These are phyloP conservation scores for Lasioglossum zephyrum DNA, from an alignment of 2,888 invertebrate genomes.

Conservation along the genomic window DNA sequence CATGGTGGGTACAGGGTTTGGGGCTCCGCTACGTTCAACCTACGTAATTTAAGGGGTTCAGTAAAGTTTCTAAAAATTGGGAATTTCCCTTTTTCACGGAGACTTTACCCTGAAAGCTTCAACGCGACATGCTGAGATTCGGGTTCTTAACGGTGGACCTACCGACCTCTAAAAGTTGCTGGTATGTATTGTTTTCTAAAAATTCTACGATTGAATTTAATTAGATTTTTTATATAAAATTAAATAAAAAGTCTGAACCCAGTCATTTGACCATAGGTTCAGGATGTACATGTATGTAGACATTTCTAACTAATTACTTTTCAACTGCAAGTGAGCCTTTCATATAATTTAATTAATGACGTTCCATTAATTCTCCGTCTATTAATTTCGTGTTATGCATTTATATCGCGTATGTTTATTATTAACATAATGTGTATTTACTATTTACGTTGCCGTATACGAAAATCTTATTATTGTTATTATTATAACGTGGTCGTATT, in stretches of 20 bases:
- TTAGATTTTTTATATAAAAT: background rate
- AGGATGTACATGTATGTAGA: background rate
- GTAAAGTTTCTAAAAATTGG: background rate
- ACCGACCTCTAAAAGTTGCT: background rate
- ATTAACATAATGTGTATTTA: background rate
- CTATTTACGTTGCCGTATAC: background rate
- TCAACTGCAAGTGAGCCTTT: background rate
- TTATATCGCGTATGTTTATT: background rate
- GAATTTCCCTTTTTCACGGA: background rate
- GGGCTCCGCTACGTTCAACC: background rate
- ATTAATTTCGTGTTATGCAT: background rate
- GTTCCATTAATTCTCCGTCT: background rate
- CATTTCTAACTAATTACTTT: background rate
- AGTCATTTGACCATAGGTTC: background rate
- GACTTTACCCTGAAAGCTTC: background rate
- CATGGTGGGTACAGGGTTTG: slow-evolving; percentile 5
- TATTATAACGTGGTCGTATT: too few species aligned
- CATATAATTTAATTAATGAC: background rate
- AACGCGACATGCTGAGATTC: background rate
- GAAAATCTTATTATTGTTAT: background rate
- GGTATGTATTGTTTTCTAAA: background rate
- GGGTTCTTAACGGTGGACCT: background rate
- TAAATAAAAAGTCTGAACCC: background rate
- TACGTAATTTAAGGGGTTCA: background rate
- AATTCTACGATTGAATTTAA: background rate